These are phyloP conservation scores for Limnephilus rhombicus DNA, from an alignment of 2,888 invertebrate species.

Conservation along the genomic window DNA sequence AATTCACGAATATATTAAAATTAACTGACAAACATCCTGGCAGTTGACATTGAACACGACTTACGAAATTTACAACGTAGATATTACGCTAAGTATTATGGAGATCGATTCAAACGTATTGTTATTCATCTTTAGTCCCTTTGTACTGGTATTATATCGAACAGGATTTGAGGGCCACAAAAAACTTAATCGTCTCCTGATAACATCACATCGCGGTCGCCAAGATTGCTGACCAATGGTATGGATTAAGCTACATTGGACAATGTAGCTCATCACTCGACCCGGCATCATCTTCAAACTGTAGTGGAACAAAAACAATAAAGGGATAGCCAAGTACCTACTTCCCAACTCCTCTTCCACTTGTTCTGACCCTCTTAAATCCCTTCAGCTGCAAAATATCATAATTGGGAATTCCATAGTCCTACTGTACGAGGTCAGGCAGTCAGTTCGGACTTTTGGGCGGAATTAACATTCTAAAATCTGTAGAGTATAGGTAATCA, in stretches of 20 bases:
- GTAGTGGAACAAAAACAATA: background rate
- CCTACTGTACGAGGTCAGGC: no score
- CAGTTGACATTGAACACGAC: background rate
- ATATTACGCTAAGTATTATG: background rate
- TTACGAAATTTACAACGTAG: background rate
- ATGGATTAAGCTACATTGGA: background rate
- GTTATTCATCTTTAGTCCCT: background rate
- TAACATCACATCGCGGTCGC: slow-evolving; percentile 2
- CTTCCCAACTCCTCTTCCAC: background rate
- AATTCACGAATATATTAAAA: background rate
- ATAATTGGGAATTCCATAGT: no score
- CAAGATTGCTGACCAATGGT: background rate
- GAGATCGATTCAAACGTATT: background rate
- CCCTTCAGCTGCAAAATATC: no score
- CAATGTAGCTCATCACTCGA: background rate
- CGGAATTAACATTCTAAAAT: no score
- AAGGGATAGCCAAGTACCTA: background rate
- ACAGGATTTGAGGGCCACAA: slow-evolving; percentile 20
- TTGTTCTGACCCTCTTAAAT: no score
- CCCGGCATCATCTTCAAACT: background rate
- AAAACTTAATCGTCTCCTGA: slow-evolving; percentile 7
- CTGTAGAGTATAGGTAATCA: no score
- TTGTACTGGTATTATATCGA: background rate
- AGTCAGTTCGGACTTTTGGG: no score
- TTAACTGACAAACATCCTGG: background rate